phyloP scores from a whole-genome alignment of 2,888 invertebrate species.

The Plagodis pulveraria region DNA sequence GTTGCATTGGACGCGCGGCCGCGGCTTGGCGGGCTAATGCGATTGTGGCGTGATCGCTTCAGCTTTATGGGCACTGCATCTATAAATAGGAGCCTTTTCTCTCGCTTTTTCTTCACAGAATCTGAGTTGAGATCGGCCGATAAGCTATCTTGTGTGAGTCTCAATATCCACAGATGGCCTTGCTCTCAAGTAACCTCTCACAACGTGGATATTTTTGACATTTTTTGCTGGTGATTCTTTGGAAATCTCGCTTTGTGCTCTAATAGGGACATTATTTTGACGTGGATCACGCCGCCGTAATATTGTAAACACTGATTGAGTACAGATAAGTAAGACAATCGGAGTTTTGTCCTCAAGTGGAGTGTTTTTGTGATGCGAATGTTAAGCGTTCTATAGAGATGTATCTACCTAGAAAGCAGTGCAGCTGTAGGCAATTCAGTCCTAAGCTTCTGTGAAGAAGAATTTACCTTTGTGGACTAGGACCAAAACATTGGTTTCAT shows the following conservation, averaged over 20 bases:
- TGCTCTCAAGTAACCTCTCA: conserved; percentile 76
- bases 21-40: conserved; percentile 60
- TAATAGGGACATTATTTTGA: conserved; percentile 85
- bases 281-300: conserved; percentile 74
- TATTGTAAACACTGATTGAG: conserved; percentile 83
- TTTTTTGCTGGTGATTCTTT: conserved; percentile 80
- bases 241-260: conserved; percentile 77
- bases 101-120: conserved; percentile 82
- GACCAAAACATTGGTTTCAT: no score
- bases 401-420: conserved; percentile 33
- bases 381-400: conserved; percentile 39
- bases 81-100: conserved; percentile 84
- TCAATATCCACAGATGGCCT: conserved; percentile 85
- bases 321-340: conserved; percentile 81
- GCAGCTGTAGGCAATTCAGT: conserved; percentile 39
- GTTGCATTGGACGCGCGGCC: conserved; percentile 61
- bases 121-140: conserved; percentile 79
- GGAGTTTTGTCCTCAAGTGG: conserved; percentile 59
- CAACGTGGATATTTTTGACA: conserved; percentile 71
- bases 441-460: no score
- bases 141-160: conserved; percentile 82
- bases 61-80: conserved; percentile 72
- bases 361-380: conserved; percentile 56
- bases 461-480: no score
- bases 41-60: conserved; percentile 73